Evolutionary conservation across 2,113 vertebrate species (phyloP).

Genomic region (Pelecanus crispus): DNA sequence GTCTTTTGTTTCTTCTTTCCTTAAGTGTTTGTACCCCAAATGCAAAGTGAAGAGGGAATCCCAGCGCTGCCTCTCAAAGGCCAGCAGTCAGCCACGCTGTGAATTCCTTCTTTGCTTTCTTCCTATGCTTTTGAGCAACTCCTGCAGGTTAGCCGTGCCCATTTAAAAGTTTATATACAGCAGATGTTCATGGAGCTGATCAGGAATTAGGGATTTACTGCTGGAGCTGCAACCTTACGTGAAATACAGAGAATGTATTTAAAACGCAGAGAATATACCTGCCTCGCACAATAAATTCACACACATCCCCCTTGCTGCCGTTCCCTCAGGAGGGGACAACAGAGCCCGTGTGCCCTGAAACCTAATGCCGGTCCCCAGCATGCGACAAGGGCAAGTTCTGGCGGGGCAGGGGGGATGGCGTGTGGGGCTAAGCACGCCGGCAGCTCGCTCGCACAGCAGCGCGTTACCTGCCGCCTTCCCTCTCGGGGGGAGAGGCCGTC

Average conservation of each 20-base stretch:
- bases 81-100: not conserved
- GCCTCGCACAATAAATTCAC: not conserved
- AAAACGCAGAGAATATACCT: not conserved
- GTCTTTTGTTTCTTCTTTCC: not conserved
- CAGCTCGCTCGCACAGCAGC: not conserved
- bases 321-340: not conserved
- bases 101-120: not conserved
- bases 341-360: not conserved
- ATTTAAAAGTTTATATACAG: constrained; percentile 2
- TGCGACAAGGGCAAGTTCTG: not conserved
- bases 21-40: constrained; percentile 37
- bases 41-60: not conserved
- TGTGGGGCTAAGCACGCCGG: not conserved
- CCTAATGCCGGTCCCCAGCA: not conserved
- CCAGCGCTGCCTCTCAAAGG: not conserved
- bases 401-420: not conserved
- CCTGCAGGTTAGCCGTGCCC: constrained; percentile 7
- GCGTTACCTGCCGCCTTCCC: not conserved
- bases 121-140: not conserved
- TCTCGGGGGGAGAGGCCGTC: fast-evolving
- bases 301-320: not conserved
- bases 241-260: not conserved
- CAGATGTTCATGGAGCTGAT: not conserved
- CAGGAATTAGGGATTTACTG: not conserved
- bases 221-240: not conserved